A percentile compares a stretch with the other conserved stretches of the same genome.
phyloP scores from a whole-genome alignment of 2,888 invertebrate species.

The Oconnorella tubifera region DNA sequence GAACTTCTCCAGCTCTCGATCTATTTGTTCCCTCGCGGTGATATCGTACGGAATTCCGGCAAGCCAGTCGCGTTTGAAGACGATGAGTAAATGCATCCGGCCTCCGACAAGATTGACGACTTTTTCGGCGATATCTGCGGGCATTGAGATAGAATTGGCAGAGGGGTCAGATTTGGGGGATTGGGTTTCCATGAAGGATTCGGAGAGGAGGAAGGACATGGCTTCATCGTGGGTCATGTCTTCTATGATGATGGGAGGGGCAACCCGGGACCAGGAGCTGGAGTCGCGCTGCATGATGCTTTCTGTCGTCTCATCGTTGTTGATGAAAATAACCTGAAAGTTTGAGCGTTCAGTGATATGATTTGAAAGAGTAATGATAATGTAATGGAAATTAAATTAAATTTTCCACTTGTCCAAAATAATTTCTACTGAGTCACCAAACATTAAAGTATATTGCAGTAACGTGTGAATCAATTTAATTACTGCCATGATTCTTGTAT shows the following conservation, averaged over 20 bases:
- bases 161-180: too few species aligned
- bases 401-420: too few species aligned
- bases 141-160: too few species aligned
- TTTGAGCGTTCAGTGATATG: too few species aligned
- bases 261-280: constrained; percentile 34
- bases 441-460: too few species aligned
- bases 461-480: too few species aligned
- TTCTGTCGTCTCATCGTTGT: constrained; percentile 28
- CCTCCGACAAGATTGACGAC: constrained; percentile 29
- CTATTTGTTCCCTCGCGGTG: constrained; percentile 14
- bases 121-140: constrained; percentile 20
- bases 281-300: constrained; percentile 22
- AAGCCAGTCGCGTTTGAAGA: constrained; percentile 23
- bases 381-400: too few species aligned
- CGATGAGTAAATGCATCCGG: constrained; percentile 27
- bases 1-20: constrained; percentile 32
- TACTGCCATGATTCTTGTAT: too few species aligned
- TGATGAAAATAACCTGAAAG: constrained; percentile 31
- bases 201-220: constrained; percentile 18
- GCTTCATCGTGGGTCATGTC: constrained; percentile 28
- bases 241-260: constrained; percentile 25
- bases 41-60: constrained; percentile 17
- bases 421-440: too few species aligned
- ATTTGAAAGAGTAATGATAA: too few species aligned
- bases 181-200: constrained; percentile 14